These are phyloP conservation scores for Hipparchia semele DNA, from an alignment of 2,888 invertebrate genomes.

Conservation along the genomic window DNA sequence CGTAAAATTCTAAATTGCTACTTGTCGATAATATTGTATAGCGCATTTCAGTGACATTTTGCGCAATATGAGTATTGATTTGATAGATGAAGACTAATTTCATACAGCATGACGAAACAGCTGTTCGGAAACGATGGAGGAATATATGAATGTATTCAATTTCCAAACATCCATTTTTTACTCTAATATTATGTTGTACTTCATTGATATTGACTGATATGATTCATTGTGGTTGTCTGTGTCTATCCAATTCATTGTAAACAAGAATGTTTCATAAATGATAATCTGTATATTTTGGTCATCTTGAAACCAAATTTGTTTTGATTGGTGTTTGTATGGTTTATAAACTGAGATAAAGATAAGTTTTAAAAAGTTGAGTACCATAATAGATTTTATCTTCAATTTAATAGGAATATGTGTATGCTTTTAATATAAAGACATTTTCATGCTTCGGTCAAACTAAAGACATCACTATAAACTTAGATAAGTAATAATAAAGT, in stretches of 20 bases:
- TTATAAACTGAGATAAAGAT: too few relatives aligned
- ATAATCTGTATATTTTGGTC: background rate
- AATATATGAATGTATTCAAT: constrained; percentile 41
- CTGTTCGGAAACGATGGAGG: constrained; percentile 63
- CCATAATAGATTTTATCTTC: too few relatives aligned
- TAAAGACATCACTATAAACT: too few relatives aligned
- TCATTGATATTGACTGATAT: constrained; percentile 10
- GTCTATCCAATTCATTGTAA: constrained; percentile 20
- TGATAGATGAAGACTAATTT: constrained; percentile 72
- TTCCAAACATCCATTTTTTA: constrained; percentile 42
- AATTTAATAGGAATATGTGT: too few relatives aligned
- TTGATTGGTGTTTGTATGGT: background rate
- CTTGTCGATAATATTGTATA: constrained; percentile 50
- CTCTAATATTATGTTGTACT: background rate
- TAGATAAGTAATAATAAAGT: too few relatives aligned
- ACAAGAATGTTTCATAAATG: constrained; percentile 23
- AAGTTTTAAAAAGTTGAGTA: too few relatives aligned
- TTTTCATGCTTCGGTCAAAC: too few relatives aligned
- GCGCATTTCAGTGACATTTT: constrained; percentile 76
- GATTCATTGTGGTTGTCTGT: constrained; percentile 18
- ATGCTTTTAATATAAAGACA: too few relatives aligned
- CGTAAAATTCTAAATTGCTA: constrained; percentile 43
- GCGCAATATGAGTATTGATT: constrained; percentile 81
- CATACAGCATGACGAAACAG: constrained; percentile 74
- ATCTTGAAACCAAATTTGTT: background rate